Evolutionary conservation across 2,113 vertebrate species (phyloP).

Genomic region (Bos taurus): ARS-UCD2.0 NC_037332.1:29997001-29997500

Average conservation of each 20-base stretch:
- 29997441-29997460: background rate
- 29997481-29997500: background rate
- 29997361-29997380: background rate
- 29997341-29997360: background rate
- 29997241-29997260: background rate
- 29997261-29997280: background rate
- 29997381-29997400: background rate
- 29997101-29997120: background rate
- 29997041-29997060: background rate
- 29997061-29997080: background rate
- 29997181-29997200: background rate
- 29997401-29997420: background rate
- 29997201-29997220: background rate
- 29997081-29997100: background rate
- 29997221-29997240: background rate
- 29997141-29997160: background rate
- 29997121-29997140: background rate
- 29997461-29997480: background rate
- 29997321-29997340: background rate
- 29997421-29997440: background rate
- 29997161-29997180: background rate
- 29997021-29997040: background rate
- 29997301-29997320: background rate
- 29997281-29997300: background rate
- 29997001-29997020: background rate